These are phyloP conservation scores for Drosophila varians DNA, from an alignment of 1,140 invertebrate species.

Conservation along the genomic window DNA sequence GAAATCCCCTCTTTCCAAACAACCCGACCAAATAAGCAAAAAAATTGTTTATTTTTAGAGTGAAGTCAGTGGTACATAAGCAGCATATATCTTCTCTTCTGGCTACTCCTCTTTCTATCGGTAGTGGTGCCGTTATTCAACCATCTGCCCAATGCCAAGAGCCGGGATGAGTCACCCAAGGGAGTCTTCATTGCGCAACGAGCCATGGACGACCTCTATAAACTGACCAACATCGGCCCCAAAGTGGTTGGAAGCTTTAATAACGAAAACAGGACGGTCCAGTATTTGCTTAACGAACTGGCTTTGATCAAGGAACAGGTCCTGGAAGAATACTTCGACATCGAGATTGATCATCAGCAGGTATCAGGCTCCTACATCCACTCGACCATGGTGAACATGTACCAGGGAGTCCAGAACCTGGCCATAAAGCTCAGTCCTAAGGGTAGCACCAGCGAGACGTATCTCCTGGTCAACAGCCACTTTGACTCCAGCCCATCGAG, in stretches of 20 bases:
- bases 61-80: neutral
- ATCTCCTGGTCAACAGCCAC: conserved; percentile 96
- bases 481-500: conserved; percentile 95
- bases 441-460: conserved; percentile 58
- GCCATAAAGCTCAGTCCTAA: conserved; percentile 88
- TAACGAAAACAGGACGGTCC: conserved; percentile 87
- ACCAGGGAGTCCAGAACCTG: conserved; percentile 90
- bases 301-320: conserved; percentile 47
- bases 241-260: conserved; percentile 87
- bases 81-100: neutral
- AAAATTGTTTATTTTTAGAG: neutral
- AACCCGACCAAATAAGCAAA: neutral
- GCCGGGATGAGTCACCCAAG: neutral
- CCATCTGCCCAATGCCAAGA: neutral
- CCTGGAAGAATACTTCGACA: conserved; percentile 61
- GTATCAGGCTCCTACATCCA: conserved; percentile 91
- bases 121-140: neutral
- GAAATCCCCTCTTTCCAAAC: neutral
- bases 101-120: neutral
- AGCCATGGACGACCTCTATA: neutral
- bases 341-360: conserved; percentile 83
- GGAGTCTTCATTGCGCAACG: neutral
- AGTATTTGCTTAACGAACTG: conserved; percentile 84
- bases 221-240: conserved; percentile 86
- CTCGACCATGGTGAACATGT: conserved; percentile 90